Evolutionary conservation across 1,140 invertebrate genomes (phyloP).

Genomic region (Aphaenogaster floridana): DNA sequence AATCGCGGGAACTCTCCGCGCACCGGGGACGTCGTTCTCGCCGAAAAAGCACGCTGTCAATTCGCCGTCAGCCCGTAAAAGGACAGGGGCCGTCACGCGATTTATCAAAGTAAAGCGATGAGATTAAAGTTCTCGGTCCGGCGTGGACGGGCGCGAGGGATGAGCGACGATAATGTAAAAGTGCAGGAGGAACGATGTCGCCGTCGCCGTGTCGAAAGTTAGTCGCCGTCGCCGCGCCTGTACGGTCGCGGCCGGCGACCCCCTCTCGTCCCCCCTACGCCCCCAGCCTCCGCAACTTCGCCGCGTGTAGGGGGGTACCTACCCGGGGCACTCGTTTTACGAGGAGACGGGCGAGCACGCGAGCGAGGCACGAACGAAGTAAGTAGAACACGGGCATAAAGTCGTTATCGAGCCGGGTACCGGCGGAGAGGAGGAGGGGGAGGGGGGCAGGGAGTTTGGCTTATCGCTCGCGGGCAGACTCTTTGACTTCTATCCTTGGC

Average conservation of each 20-base stretch:
- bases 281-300: not conserved
- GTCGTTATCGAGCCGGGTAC: slow-evolving; percentile 56
- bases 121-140: slow-evolving; percentile 58
- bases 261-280: not conserved
- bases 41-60: slow-evolving; percentile 48
- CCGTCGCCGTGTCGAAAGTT: slow-evolving; percentile 52
- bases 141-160: slow-evolving; percentile 47
- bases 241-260: slow-evolving; percentile 31
- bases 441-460: slow-evolving; percentile 31
- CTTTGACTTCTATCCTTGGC: slow-evolving; percentile 70
- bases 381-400: slow-evolving; percentile 62
- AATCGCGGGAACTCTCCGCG: not conserved
- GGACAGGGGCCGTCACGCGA: slow-evolving; percentile 50
- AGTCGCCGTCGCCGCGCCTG: slow-evolving; percentile 42
- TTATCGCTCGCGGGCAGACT: slow-evolving; percentile 73
- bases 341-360: slow-evolving; percentile 55
- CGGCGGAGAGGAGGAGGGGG: not conserved
- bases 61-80: slow-evolving; percentile 48
- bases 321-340: slow-evolving; percentile 34
- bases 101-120: slow-evolving; percentile 64
- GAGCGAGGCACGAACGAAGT: slow-evolving; percentile 59
- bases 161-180: slow-evolving; percentile 64
- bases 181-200: slow-evolving; percentile 39
- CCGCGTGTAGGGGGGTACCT: not conserved
- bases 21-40: not conserved